Conservation (phyloP, 2,113 vertebrate species). For the Phalacrocorax pelagicus region DNA sequence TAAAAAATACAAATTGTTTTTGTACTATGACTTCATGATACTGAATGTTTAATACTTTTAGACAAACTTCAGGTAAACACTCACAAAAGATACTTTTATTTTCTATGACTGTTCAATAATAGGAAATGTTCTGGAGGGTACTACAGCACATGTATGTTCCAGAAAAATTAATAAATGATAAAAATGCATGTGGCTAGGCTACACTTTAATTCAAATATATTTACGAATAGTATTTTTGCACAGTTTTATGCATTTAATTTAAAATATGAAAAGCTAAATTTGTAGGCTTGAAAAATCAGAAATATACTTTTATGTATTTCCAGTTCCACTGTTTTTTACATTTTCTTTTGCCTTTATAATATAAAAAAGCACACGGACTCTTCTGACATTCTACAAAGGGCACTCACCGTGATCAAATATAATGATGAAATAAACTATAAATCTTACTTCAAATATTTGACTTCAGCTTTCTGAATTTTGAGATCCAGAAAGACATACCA, state of each 20-base stretch:
- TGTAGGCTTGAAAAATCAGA: neutral
- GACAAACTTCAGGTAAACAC: neutral
- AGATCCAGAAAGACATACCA: neutral
- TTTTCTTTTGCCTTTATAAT: neutral
- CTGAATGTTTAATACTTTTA: neutral
- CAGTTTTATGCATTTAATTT: neutral
- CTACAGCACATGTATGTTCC: neutral
- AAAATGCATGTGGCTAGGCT: neutral
- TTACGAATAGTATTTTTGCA: neutral
- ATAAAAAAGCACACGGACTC: neutral
- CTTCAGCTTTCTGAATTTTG: neutral
- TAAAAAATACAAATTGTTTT: slow-evolving; percentile 22
- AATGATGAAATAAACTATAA: neutral
- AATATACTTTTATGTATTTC: neutral
- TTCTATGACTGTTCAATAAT: neutral
- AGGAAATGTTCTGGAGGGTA: neutral
- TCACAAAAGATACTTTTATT: neutral
- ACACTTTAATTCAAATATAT: neutral
- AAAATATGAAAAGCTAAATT: neutral
- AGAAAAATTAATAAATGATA: neutral
- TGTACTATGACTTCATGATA: neutral
- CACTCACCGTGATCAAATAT: neutral
- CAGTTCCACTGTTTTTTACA: neutral
- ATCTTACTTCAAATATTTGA: neutral
- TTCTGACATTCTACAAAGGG: neutral